These are phyloP conservation scores for Penaeus monodon DNA, from an alignment of 2,888 invertebrate species.

Conservation along the genomic window DNA sequence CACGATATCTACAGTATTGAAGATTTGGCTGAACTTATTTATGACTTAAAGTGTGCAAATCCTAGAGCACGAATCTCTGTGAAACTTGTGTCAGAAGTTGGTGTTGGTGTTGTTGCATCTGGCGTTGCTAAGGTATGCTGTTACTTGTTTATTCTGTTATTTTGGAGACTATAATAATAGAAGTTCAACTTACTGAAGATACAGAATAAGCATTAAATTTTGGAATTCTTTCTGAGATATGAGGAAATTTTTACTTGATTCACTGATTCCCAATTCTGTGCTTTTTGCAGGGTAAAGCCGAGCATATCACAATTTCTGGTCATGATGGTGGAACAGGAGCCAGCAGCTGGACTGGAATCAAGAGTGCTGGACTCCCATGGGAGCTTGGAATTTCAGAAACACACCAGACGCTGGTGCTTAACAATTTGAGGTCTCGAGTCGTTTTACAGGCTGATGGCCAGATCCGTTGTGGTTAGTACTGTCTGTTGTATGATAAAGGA, in stretches of 20 bases:
- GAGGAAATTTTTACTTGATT: too few relatives aligned
- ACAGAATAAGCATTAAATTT: too few relatives aligned
- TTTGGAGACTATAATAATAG: too few relatives aligned
- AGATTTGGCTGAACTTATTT: slow-evolving; percentile 97
- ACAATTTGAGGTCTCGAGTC: slow-evolving; percentile 91
- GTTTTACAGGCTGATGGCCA: slow-evolving; percentile 96
- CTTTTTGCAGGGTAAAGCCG: slow-evolving; percentile 86
- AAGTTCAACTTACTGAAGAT: too few relatives aligned
- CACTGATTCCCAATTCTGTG: not conserved
- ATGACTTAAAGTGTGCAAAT: slow-evolving; percentile 97
- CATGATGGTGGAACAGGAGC: slow-evolving; percentile 99
- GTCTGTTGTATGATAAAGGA: not conserved
- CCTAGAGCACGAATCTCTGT: slow-evolving; percentile 95
- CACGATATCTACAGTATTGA: slow-evolving; percentile 99
- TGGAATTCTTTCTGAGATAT: not conserved
- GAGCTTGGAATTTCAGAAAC: slow-evolving; percentile 98
- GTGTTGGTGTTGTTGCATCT: slow-evolving; percentile 98
- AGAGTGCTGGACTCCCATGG: slow-evolving; percentile 97
- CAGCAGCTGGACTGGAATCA: slow-evolving; percentile 99
- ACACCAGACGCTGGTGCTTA: slow-evolving; percentile 94
- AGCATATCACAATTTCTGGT: slow-evolving; percentile 98
- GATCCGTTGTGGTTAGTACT: slow-evolving; percentile 67
- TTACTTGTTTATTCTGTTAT: not conserved
- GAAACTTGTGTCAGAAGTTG: slow-evolving; percentile 97
- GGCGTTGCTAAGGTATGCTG: slow-evolving; percentile 80